phyloP scores from a whole-genome alignment of 1,140 invertebrate genomes.

The Bombus superbus region DNA sequence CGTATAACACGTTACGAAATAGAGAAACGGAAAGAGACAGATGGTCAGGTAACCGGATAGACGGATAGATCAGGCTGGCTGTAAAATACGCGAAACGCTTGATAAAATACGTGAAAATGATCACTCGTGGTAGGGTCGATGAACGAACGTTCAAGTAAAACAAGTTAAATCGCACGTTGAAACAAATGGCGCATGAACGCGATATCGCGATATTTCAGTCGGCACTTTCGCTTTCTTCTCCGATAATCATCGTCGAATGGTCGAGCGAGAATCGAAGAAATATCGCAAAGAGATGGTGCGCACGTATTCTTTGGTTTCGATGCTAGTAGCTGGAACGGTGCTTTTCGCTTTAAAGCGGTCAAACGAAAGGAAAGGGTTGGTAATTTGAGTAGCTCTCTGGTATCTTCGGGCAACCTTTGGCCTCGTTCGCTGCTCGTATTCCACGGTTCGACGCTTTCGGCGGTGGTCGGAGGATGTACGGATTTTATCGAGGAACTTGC shows the following conservation, averaged over 20 bases:
- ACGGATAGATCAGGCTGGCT: no score
- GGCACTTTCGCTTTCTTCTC: neutral
- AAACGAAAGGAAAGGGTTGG: conserved; percentile 43
- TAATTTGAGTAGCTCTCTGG: conserved; percentile 50
- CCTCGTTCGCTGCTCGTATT: conserved; percentile 21
- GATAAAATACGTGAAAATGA: no score
- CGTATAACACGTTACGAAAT: no score
- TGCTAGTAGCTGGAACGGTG: neutral
- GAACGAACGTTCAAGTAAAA: no score
- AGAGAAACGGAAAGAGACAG: no score
- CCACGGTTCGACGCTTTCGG: conserved; percentile 43
- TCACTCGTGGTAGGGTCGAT: no score
- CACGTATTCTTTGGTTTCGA: neutral
- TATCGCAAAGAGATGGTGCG: neutral
- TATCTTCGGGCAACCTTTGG: conserved; percentile 40
- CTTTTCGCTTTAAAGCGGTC: conserved; percentile 18
- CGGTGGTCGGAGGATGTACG: conserved; percentile 33
- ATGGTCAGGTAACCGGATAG: no score
- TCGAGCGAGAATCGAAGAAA: neutral
- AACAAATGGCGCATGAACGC: no score
- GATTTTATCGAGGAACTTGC: conserved; percentile 65
- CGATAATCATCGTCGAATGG: neutral
- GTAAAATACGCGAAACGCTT: no score
- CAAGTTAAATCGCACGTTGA: no score
- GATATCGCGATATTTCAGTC: neutral